phyloP scores from a whole-genome alignment of 92 coral and sea anemone genomes.

The Epizoanthus scotinus region DNA sequence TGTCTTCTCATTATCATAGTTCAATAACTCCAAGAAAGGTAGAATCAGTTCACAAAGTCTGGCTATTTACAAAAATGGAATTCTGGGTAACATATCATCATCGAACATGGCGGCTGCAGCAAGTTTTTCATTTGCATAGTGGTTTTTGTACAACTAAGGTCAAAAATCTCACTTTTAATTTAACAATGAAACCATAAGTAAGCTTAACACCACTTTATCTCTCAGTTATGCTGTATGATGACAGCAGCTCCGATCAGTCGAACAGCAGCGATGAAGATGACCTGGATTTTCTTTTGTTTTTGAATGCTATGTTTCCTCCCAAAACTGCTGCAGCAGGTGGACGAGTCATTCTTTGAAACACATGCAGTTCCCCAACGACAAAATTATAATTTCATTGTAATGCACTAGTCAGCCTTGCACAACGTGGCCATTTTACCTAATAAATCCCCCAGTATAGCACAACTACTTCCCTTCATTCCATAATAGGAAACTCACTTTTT shows the following conservation, averaged over 20 bases:
- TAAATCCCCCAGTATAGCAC: too few relatives aligned
- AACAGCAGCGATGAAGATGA: slow-evolving; percentile 61
- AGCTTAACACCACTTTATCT: slow-evolving; percentile 19
- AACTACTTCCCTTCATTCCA: too few relatives aligned
- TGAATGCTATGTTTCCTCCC: slow-evolving; percentile 55
- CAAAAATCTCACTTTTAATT: slow-evolving; percentile 18
- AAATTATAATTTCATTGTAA: too few relatives aligned
- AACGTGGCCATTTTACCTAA: too few relatives aligned
- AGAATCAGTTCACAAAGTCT: too few relatives aligned
- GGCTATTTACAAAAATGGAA: slow-evolving; percentile 24
- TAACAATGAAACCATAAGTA: slow-evolving; percentile 1
- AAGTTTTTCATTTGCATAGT: slow-evolving; percentile 44
- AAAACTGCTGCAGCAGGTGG: too few relatives aligned
- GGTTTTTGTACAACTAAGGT: background rate
- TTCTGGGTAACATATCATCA: slow-evolving; percentile 48
- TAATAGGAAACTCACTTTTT: too few relatives aligned
- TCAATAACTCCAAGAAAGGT: too few relatives aligned
- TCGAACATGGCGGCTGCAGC: slow-evolving; percentile 67
- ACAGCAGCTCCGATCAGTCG: slow-evolving; percentile 46
- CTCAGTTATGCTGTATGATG: slow-evolving; percentile 51
- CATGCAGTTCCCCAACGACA: too few relatives aligned
- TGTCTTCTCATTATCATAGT: too few relatives aligned
- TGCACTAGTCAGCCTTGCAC: too few relatives aligned
- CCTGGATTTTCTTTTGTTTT: slow-evolving; percentile 58
- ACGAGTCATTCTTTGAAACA: too few relatives aligned